Evolutionary conservation across 2,113 vertebrate species (phyloP), one percentile per base, ranked within the genome.

Genomic region (Grantiella picta): DNA sequence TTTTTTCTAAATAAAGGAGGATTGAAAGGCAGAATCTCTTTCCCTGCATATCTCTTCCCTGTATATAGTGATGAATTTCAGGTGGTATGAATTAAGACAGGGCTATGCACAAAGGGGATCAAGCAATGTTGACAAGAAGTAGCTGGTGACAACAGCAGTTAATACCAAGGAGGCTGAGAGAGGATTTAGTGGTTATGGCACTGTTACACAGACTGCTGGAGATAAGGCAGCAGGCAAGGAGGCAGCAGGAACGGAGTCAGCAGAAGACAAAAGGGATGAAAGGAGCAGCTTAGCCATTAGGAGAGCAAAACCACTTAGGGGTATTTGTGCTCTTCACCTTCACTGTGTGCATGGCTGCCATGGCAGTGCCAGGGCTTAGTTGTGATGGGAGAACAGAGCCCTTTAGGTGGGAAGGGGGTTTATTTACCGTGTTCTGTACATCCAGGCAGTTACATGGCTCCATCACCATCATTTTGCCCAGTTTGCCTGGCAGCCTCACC

Each of bases 111-210:
- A 89, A 92, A 91, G 63, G 49, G 91, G 63, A 91, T 92, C 66
- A 60, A 88, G 44, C 20, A 35, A 77, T n/a, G 89, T 92, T 90
- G 89, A 91, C 91, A 93, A 95, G 92, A 94, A 91, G 71, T 82
- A 95, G 79, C 60, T 76, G 95, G 78, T 90, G 95, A 96, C 94
- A 95, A 75, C 60, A 71, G 89, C 85, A 95, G 78, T 92, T 97
- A 94, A 92, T 81, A 25, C 84, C 52, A 14, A 57, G 54, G 68
- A 90, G 72, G 40, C 47, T 69, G 82, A 86, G 79, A 75, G 68
- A 71, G 87, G 87, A 86, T 95, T 95, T 95, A 94, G 57, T 68
- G 82, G 89, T 49, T 92, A 54, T 75, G 79, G 89, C 82, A 88
- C 47, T 9, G 12, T 44, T 57, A 78, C 47, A 70, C 9, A 20